A percentile compares a stretch with the other conserved stretches of the same genome.
Evolutionary conservation across 2,888 invertebrate species (phyloP).

Genomic region (Neoaliturus tenellus): DNA sequence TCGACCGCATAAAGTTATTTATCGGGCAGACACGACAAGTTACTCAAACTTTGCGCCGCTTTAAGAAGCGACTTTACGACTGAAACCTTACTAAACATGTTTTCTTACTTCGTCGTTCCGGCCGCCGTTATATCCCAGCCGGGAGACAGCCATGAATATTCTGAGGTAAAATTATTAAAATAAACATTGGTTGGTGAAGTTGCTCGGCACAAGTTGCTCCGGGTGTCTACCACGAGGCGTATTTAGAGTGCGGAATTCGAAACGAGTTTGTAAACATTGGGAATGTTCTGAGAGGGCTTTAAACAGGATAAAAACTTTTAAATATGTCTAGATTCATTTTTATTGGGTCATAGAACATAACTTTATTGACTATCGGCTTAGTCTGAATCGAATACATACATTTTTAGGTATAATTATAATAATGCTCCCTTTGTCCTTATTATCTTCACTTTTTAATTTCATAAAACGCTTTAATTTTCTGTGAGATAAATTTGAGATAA

Average conservation of each 20-base stretch:
- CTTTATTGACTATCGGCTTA: too few relatives aligned
- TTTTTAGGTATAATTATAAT: too few relatives aligned
- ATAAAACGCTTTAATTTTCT: too few relatives aligned
- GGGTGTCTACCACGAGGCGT: not conserved
- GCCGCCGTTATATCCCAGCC: not conserved
- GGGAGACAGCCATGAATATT: not conserved
- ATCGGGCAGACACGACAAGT: constrained; percentile 18
- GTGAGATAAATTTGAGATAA: too few relatives aligned
- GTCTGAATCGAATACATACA: too few relatives aligned
- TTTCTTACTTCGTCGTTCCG: constrained; percentile 8
- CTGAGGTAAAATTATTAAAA: not conserved
- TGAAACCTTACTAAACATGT: not conserved
- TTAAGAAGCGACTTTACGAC: not conserved
- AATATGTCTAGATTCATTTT: too few relatives aligned
- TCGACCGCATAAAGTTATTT: constrained; percentile 37
- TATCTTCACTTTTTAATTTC: too few relatives aligned
- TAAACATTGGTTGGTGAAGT: not conserved
- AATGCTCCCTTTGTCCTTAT: too few relatives aligned
- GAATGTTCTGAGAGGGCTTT: too few relatives aligned
- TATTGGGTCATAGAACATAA: too few relatives aligned
- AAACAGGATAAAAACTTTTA: too few relatives aligned
- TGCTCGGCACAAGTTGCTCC: not conserved
- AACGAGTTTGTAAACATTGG: not conserved
- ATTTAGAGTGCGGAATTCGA: not conserved
- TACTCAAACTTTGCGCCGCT: not conserved